Conservation (phyloP, 1,140 invertebrate genomes). For the Cydia amplana region DNA sequence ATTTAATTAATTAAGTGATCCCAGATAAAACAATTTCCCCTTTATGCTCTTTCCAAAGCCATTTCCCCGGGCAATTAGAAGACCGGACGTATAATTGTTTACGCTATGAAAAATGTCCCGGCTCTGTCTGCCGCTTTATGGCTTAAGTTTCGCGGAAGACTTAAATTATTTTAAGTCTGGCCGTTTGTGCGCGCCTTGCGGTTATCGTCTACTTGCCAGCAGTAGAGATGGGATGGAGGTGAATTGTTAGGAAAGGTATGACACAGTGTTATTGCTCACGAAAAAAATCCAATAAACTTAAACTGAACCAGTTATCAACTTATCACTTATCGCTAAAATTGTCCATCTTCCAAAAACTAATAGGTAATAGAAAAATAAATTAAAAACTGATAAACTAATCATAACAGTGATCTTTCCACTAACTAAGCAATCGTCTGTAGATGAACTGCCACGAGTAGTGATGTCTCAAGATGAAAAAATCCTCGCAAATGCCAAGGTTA, state of each 20-base stretch:
- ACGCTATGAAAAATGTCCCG: conserved; percentile 67
- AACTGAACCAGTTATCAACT: too few species aligned
- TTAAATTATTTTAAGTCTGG: conserved; percentile 69
- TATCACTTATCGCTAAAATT: too few species aligned
- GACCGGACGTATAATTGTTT: conserved; percentile 68
- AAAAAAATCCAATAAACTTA: not conserved
- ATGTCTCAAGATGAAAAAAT: too few species aligned
- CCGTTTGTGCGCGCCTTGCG: conserved; percentile 60
- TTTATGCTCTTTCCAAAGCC: not conserved
- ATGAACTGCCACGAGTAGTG: too few species aligned
- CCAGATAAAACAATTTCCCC: not conserved
- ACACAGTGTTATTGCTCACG: too few species aligned
- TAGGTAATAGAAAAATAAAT: too few species aligned
- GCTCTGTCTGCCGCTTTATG: conserved; percentile 67
- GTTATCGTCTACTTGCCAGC: conserved; percentile 54
- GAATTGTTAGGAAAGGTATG: not conserved
- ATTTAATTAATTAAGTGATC: not conserved
- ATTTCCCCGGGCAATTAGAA: conserved; percentile 43
- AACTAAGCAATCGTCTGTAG: too few species aligned
- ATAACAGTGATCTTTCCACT: too few species aligned
- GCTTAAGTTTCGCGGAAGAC: conserved; percentile 58
- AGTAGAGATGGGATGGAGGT: not conserved
- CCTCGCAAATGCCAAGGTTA: too few species aligned
- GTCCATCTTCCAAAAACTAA: not conserved
- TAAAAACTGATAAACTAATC: too few species aligned